Base-by-base conservation (phyloP, 2,113 vertebrate species). In the Catharus bicknelli region DNA sequence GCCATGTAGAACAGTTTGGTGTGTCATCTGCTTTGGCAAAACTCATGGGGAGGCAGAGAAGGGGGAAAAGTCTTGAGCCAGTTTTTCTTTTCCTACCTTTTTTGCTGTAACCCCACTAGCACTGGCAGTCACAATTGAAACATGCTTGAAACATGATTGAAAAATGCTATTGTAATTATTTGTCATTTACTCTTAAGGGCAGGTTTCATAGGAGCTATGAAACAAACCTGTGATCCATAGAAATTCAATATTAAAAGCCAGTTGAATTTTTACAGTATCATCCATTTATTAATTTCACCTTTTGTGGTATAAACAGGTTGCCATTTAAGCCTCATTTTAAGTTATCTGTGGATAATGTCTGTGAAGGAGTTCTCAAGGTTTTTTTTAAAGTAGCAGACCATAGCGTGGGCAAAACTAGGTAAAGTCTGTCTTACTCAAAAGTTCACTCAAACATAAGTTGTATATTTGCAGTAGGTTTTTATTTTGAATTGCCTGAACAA, bases 301-400 rank as follows among this genome's bases (percentile, higher is more conserved):
- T 83, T 67, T 77, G 67, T 69, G 47, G 26, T 72, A 57, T 57
- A 88, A 93, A 89, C 42, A 85, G 26, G 38, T 73, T 92, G 77
- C 58, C 74, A 66, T 93, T 94, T 93, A 69, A 76, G 27, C 51
- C 29, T 93, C 20, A 51, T 74, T 92, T 93, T 55, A 80, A 89
- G 58, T 66, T 40, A 80, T 69, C 36, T 36, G 23, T 80, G 55
- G 29, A 47, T 83, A 87, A 58, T 45, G 72, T n/a, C 74, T 79
- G 30, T 73, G 81, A 82, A 87, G 45, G 59, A 21, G 21, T 59
- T 82, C 26, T n/a, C 61, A 48, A 48, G 25, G 13, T 26, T 66
- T 77, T 80, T 85, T 88, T 82, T 4, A 47, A 9, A 36, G 45
- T 13, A 74, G 42, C 47, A 72, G 5, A 25, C 30, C 7, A 4